Evolutionary conservation across 2,797 vertebrate species (phyloP), one percentile per base, ranked within the genome.

Genomic region (Poecile montanus): DNA sequence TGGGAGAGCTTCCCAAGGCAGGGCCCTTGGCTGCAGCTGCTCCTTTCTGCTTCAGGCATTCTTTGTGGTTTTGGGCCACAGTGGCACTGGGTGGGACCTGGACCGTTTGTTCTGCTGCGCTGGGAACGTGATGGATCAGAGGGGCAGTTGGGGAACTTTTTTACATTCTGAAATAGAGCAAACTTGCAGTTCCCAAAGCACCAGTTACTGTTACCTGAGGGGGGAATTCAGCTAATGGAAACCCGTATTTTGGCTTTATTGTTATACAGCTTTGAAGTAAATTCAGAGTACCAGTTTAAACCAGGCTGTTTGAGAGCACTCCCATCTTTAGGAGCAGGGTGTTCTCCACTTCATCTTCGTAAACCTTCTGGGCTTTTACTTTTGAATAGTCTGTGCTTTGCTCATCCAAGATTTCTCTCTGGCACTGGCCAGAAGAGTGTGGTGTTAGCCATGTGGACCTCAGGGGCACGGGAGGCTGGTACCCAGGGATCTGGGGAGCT

Each of bases 61-160:
- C 23, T 25, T 56, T 26, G 20, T 1, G 1, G 1, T 6, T 25
- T 53, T 53, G 66, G 47, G 53, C 27, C 21, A 20, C 45, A 32
- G 18, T 0, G 0, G 17, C 18, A 1, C 15, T 21, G 19, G 10
- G 9, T 19, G 58, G 58, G 36, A 88, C 14, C 25, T 9, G 8
- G 48, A 21, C 34, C 62, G 7, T 32, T 44, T 4, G 0, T 80
- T 82, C 29, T 68, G 36, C 47, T 71, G 85, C 11, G 0, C 26
- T 13, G 45, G 79, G 30, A 73, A 25, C 1, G 0, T 2, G 11
- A 26, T 1, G 1, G 27, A 51, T 34, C 11, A 5, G 48, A 27
- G 8, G 5, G 14, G 6, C 6, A 8, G 57, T 34, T 26, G 15
- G 8, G 34, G 19, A 47, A 19, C 8, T 21, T 75, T 32, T 23